These are phyloP conservation scores for Acanthurus lineatus DNA, from an alignment of 2,797 vertebrate species.

Conservation along the genomic window DNA sequence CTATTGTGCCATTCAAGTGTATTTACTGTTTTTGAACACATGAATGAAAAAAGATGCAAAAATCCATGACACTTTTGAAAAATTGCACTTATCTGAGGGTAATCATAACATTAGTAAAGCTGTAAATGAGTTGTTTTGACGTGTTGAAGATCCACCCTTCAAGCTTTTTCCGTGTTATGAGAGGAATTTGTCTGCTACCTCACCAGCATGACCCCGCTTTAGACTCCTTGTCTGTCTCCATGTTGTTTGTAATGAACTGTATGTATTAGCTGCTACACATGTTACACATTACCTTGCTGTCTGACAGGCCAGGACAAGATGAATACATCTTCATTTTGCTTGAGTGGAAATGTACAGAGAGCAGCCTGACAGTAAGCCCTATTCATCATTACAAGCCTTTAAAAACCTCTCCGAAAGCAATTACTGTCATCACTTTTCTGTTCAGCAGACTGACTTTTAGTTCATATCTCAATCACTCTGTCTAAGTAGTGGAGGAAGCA, in stretches of 20 bases:
- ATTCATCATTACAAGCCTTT: slow-evolving; percentile 31
- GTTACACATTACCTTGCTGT: slow-evolving; percentile 12
- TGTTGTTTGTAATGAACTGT: slow-evolving; percentile 22
- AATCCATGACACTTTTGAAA: slow-evolving; percentile 19
- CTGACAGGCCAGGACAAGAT: slow-evolving; percentile 34
- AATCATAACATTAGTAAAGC: slow-evolving; percentile 13
- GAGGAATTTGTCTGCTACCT: slow-evolving; percentile 51
- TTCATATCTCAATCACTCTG: neutral
- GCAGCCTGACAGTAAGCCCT: slow-evolving; percentile 13
- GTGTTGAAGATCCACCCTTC: slow-evolving; percentile 14
- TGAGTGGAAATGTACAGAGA: slow-evolving; percentile 11
- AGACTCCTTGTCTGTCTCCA: slow-evolving; percentile 31
- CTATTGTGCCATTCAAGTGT: neutral
- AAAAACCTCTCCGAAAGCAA: slow-evolving; percentile 16
- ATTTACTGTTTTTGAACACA: slow-evolving; percentile 26
- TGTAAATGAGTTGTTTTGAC: slow-evolving; percentile 19
- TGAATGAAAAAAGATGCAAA: neutral
- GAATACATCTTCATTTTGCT: slow-evolving; percentile 19
- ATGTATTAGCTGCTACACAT: slow-evolving; percentile 20
- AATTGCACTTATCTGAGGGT: neutral
- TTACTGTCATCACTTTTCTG: slow-evolving; percentile 21
- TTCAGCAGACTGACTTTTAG: neutral
- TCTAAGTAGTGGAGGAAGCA: neutral
- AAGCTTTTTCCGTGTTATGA: slow-evolving; percentile 38
- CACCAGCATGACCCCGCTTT: slow-evolving; percentile 24